Evolutionary conservation across 2,888 invertebrate genomes (phyloP).

Genomic region (Germaria angustata): DNA sequence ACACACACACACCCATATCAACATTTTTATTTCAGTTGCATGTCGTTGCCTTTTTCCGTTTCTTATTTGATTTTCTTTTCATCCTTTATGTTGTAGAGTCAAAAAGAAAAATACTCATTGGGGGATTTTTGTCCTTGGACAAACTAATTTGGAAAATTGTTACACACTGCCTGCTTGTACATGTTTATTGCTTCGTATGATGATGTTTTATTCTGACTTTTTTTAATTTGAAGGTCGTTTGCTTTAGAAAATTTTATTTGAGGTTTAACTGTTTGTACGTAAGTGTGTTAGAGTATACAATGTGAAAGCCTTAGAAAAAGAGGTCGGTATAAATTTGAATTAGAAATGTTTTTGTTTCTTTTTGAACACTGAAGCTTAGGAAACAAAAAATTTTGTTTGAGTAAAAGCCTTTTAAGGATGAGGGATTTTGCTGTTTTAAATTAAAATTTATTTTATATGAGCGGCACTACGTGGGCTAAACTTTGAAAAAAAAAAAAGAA

Average conservation of each 20-base stretch:
- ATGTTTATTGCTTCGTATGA: not conserved
- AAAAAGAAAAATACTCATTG: slow-evolving; percentile 20
- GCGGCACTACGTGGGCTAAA: no score
- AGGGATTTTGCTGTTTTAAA: no score
- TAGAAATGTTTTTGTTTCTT: not conserved
- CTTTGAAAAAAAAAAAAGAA: no score
- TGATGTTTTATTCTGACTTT: not conserved
- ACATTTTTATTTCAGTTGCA: not conserved
- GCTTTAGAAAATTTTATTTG: not conserved
- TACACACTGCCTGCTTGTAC: not conserved
- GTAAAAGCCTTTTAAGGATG: not conserved
- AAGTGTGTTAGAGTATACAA: not conserved
- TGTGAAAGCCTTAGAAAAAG: not conserved
- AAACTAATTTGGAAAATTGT: slow-evolving; percentile 47
- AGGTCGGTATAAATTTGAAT: not conserved
- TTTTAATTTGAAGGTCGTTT: slow-evolving; percentile 41
- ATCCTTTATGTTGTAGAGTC: not conserved
- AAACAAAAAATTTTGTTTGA: not conserved
- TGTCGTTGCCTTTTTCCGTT: not conserved
- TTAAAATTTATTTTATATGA: no score
- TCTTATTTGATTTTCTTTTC: not conserved
- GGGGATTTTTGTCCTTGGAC: slow-evolving; percentile 39
- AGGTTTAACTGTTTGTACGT: not conserved
- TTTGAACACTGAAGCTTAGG: no score
- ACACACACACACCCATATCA: not conserved